Percentiles rank a stretch among this genome's conserved stretches.
These are phyloP conservation scores for Phyllotreta striolata DNA, from an alignment of 2,888 invertebrate genomes.

Conservation along the genomic window DNA sequence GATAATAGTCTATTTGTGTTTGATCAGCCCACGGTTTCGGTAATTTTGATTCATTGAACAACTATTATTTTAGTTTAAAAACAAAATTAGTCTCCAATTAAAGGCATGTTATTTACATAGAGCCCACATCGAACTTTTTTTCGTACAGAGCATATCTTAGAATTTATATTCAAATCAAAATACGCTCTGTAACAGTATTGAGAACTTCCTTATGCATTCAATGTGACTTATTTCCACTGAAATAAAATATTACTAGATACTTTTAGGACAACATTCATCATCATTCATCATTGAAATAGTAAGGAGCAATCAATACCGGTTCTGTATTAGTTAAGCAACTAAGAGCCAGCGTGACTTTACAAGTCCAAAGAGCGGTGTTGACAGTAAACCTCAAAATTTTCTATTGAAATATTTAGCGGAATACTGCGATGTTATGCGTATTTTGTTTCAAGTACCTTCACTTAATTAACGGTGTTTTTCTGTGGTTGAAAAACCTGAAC, in stretches of 20 bases:
- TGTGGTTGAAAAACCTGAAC: constrained; percentile 96
- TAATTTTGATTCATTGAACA: background rate
- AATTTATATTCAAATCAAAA: background rate
- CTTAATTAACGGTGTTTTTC: constrained; percentile 87
- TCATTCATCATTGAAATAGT: too few species aligned
- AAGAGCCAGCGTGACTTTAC: constrained; percentile 5
- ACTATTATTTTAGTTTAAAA: background rate
- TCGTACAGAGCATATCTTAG: constrained; percentile 9
- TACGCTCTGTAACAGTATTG: too few species aligned
- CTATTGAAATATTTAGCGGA: constrained; percentile 4
- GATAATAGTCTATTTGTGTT: too few species aligned
- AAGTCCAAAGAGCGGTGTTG: constrained; percentile 9
- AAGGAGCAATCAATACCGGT: background rate
- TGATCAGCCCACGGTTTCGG: background rate
- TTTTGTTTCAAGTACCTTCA: constrained; percentile 63
- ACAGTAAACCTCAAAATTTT: constrained; percentile 5
- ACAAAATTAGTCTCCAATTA: constrained; percentile 3
- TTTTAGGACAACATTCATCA: too few species aligned
- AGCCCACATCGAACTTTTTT: constrained; percentile 1
- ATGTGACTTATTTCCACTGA: too few species aligned
- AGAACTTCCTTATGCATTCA: too few species aligned
- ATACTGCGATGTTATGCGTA: constrained; percentile 19
- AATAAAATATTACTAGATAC: too few species aligned
- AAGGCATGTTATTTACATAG: constrained; percentile 8
- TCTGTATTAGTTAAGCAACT: constrained; percentile 8